Evolutionary conservation across 2,797 vertebrate genomes (phyloP), one percentile per base, ranked within the genome.

Genomic region (Chloroceryle inda): DNA sequence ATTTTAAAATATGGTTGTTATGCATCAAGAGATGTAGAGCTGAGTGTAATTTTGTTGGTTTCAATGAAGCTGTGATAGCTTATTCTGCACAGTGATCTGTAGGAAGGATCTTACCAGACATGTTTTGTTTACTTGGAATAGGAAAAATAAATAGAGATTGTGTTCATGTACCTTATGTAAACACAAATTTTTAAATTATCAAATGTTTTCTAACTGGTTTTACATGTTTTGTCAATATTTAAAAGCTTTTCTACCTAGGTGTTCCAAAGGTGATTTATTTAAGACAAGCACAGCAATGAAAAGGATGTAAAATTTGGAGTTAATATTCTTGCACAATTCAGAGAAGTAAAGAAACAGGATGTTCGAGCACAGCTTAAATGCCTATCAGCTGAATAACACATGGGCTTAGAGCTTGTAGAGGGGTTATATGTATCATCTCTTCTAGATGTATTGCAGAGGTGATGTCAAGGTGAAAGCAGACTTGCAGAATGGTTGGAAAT

Each of bases 401-500:
- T n/a, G 63, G 91, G 90, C 88, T 98, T 94, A 79, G 76, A 92
- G 96, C 89, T 96, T 94, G 79, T 79, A 84, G 92, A 90, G 76
- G 58, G 94, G 87, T 96, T 97, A 80, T 98, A 96, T 97, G 95
- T 98, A 97, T 98, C 97, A 97, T 99, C 97, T 98, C 98, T 97
- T 96, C 97, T 96, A 97, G 97, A 96, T 92, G 26, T 96, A 82
- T 97, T 97, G 81, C 97, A 98, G 98, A 99, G 99, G 99, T 98
- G 98, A 98, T 97, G 91, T 98, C 99, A 99, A 99, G 99, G 99
- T 99, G 99, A 99, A 98, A 97, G 97, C 98, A 97, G 96, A 97
- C 97, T 98, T 98, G 97, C 97, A 96, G 98, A 99, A 98, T 98
- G 98, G 97, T 98, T 97, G 98, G 97, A 98, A 99, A 99, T 99